These are phyloP conservation scores for Cheilinus undulatus DNA, from an alignment of 2,113 vertebrate species.

Conservation along the genomic window DNA sequence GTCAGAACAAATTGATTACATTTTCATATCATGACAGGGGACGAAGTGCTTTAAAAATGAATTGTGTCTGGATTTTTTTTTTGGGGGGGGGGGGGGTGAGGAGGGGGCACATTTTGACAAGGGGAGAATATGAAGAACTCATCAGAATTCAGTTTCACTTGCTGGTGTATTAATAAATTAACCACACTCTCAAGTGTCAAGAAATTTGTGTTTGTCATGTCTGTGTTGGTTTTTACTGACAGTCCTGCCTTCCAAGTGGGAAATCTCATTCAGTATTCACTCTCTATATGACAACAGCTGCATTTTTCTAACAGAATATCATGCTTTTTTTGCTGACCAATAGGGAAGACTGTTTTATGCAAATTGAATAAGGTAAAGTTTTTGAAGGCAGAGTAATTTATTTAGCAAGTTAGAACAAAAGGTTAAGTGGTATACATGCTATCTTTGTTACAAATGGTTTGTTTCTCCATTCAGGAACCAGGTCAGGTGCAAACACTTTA, in stretches of 20 bases:
- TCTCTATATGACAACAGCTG: constrained; percentile 16
- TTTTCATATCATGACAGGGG: constrained; percentile 58
- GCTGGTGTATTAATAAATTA: constrained; percentile 40
- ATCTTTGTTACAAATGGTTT: too few species aligned
- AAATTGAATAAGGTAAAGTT: too few species aligned
- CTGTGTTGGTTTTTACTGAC: constrained; percentile 23
- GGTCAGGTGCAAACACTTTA: too few species aligned
- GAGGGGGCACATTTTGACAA: constrained; percentile 21
- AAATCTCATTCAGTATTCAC: constrained; percentile 26
- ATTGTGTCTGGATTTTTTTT: not conserved
- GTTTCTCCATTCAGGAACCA: too few species aligned
- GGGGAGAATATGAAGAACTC: constrained; percentile 11
- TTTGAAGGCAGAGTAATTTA: too few species aligned
- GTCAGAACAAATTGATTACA: constrained; percentile 74
- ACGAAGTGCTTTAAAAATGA: constrained; percentile 14
- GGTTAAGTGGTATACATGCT: too few species aligned
- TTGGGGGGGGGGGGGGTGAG: not conserved
- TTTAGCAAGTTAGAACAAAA: too few species aligned
- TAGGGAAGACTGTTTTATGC: constrained; percentile 10
- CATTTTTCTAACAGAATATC: constrained; percentile 14
- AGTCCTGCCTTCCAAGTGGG: constrained; percentile 26
- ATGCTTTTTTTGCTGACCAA: not conserved
- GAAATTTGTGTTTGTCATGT: constrained; percentile 44
- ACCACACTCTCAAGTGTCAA: constrained; percentile 28
- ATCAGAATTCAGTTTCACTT: constrained; percentile 41